Percentiles rank a stretch among this genome's conserved stretches.
Evolutionary conservation across 1,140 invertebrate species (phyloP).

Genomic region (Drosophila kurseongensis): DNA sequence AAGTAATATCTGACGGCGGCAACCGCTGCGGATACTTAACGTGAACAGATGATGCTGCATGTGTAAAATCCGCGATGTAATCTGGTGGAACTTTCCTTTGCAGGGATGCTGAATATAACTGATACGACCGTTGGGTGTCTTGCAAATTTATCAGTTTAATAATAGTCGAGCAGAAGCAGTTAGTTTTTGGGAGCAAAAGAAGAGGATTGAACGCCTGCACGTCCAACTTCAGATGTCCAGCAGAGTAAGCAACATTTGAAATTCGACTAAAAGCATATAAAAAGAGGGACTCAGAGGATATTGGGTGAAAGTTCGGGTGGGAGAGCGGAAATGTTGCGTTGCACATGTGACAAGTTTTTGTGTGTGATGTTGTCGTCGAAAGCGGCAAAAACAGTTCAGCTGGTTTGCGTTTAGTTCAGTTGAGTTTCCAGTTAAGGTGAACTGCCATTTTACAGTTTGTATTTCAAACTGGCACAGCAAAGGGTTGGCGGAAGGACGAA

Average conservation of each 20-base stretch:
- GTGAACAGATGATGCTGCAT: constrained; percentile 61
- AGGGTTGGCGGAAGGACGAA: constrained; percentile 6
- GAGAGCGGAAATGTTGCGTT: constrained; percentile 71
- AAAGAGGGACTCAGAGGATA: constrained; percentile 22
- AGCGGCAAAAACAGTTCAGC: constrained; percentile 65
- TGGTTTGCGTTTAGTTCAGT: constrained; percentile 59
- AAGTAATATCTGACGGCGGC: constrained; percentile 46
- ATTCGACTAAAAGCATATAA: constrained; percentile 74
- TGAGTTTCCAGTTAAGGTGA: constrained; percentile 73
- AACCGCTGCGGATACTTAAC: constrained; percentile 61
- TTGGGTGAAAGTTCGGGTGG: constrained; percentile 11
- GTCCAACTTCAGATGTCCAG: constrained; percentile 65
- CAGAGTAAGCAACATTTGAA: constrained; percentile 81
- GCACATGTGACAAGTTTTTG: constrained; percentile 79
- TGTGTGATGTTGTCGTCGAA: constrained; percentile 42
- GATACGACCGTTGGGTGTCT: constrained; percentile 47
- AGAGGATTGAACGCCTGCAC: constrained; percentile 30
- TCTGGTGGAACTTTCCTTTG: constrained; percentile 30
- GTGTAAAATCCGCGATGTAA: constrained; percentile 43
- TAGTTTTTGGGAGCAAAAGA: constrained; percentile 12
- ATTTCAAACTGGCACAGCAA: constrained; percentile 66
- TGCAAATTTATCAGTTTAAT: constrained; percentile 77
- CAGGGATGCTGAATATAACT: constrained; percentile 35
- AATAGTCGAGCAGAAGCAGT: constrained; percentile 50
- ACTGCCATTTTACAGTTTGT: constrained; percentile 77